Evolutionary conservation across 2,888 invertebrate species (phyloP).

Genomic region (Unio pictorum): DNA sequence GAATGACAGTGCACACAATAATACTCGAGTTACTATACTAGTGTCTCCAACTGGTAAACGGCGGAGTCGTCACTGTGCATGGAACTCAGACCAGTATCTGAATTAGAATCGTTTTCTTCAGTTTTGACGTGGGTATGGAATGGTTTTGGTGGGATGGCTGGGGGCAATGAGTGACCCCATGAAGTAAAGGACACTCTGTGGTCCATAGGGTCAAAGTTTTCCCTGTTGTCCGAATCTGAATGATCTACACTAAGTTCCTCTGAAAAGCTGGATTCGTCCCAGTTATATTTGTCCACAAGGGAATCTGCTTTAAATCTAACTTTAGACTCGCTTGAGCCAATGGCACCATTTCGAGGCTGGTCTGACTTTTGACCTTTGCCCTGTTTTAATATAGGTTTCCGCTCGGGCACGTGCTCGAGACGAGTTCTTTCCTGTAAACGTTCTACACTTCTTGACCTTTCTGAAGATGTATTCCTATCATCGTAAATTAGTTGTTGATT

Average conservation of each 20-base stretch:
- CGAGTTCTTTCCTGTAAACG: too few species aligned
- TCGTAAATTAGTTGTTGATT: too few species aligned
- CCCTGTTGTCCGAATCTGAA: constrained; percentile 36
- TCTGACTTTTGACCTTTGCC: constrained; percentile 21
- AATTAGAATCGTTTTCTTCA: constrained; percentile 72
- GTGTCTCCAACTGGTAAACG: constrained; percentile 52
- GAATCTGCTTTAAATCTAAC: constrained; percentile 35
- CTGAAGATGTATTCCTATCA: too few species aligned
- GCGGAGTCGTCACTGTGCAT: constrained; percentile 70
- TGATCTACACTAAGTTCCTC: constrained; percentile 40
- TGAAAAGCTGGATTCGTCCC: constrained; percentile 37
- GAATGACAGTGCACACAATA: too few species aligned
- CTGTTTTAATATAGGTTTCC: constrained; percentile 33
- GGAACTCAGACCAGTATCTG: constrained; percentile 74
- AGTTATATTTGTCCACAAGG: constrained; percentile 32
- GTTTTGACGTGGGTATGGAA: constrained; percentile 36
- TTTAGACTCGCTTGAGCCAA: constrained; percentile 22
- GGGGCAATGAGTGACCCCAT: constrained; percentile 7
- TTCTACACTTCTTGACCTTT: too few species aligned
- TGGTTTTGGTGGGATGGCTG: constrained; percentile 26
- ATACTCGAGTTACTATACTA: constrained; percentile 33
- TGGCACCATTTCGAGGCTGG: constrained; percentile 11
- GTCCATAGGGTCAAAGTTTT: constrained; percentile 23
- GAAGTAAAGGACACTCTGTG: constrained; percentile 12
- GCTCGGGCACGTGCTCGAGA: not conserved